Evolutionary conservation across 2,797 vertebrate genomes (phyloP).

Genomic region (Pempheris klunzingeri): DNA sequence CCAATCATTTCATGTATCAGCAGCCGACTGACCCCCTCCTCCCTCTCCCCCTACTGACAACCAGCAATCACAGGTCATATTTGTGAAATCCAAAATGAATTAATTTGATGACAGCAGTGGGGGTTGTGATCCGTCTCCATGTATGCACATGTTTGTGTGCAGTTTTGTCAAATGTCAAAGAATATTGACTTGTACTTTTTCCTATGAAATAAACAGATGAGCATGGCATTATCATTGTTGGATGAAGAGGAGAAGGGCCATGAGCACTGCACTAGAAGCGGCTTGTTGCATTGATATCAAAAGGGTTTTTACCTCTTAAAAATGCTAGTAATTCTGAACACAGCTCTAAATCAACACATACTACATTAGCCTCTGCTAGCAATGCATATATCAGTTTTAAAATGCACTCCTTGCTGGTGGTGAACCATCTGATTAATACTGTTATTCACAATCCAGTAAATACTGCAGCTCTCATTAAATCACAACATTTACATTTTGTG

Average conservation of each 20-base stretch:
- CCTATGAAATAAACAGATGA: conserved; percentile 40
- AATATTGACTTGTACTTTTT: conserved; percentile 70
- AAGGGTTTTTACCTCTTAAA: background rate
- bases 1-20: conserved; percentile 89
- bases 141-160: conserved; percentile 47
- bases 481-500: background rate
- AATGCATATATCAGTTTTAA: background rate
- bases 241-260: background rate
- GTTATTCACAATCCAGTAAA: background rate
- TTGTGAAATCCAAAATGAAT: conserved; percentile 85
- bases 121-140: conserved; percentile 62
- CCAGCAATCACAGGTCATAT: conserved; percentile 86
- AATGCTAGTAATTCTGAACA: background rate
- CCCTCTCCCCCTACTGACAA: conserved; percentile 73
- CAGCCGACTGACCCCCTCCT: conserved; percentile 80
- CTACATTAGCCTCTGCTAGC: background rate
- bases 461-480: background rate
- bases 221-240: conserved; percentile 20
- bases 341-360: background rate
- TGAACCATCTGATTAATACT: background rate
- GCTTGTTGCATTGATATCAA: conserved; percentile 2
- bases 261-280: conserved; percentile 8
- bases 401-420: background rate
- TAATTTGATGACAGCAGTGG: conserved; percentile 73
- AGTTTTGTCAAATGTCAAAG: conserved; percentile 75